phyloP scores from a whole-genome alignment of 2,797 vertebrate genomes.

The Sebastes jordani region DNA sequence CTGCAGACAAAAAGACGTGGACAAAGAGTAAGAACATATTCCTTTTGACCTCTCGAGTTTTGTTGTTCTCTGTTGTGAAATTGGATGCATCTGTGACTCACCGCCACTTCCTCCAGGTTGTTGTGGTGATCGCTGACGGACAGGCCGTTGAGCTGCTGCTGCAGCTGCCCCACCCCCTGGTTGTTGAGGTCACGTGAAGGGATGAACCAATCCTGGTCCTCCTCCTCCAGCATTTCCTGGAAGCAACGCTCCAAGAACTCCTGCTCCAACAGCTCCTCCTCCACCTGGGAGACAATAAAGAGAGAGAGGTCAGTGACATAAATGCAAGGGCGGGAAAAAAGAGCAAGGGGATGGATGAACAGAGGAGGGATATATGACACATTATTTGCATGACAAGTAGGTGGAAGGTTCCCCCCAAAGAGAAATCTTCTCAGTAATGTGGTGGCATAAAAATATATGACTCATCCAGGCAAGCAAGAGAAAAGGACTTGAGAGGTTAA shows the following conservation, averaged over 20 bases:
- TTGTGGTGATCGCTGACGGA: slow-evolving; percentile 82
- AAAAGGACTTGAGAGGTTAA: background rate
- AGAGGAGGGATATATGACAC: background rate
- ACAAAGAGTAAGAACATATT: background rate
- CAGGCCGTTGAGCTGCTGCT: slow-evolving; percentile 95
- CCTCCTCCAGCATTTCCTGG: slow-evolving; percentile 98
- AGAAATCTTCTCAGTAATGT: background rate
- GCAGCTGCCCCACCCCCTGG: slow-evolving; percentile 90
- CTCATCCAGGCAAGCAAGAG: background rate
- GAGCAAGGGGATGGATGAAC: background rate
- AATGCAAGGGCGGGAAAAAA: background rate
- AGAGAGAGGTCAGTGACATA: background rate
- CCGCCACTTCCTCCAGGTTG: slow-evolving; percentile 92
- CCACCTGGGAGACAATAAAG: slow-evolving; percentile 82
- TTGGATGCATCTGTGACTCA: slow-evolving; percentile 67
- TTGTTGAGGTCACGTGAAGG: slow-evolving; percentile 94
- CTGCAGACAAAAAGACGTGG: slow-evolving; percentile 70
- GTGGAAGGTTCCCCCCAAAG: background rate
- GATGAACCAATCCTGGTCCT: slow-evolving; percentile 98
- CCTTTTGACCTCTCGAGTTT: background rate
- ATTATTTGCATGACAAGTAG: slow-evolving; percentile 3
- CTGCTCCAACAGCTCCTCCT: slow-evolving; percentile 95
- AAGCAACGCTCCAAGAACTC: slow-evolving; percentile 97
- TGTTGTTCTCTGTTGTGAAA: background rate
- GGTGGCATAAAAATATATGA: background rate